These are phyloP conservation scores for Aphaenogaster rudis DNA, from an alignment of 1,140 invertebrate genomes.

Conservation along the genomic window DNA sequence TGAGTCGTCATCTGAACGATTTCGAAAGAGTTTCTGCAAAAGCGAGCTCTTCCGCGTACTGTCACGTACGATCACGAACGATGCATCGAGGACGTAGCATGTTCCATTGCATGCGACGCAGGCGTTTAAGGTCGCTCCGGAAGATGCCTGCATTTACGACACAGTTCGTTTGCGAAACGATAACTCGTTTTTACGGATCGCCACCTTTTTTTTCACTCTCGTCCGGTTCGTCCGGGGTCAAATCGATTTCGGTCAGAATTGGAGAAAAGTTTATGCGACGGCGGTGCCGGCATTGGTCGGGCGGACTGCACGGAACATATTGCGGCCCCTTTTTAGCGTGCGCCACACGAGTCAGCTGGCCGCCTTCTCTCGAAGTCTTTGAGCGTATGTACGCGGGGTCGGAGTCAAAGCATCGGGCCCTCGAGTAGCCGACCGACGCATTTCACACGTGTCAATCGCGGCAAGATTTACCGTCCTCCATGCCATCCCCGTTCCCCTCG, in stretches of 20 bases:
- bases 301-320: slow-evolving; percentile 64
- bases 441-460: slow-evolving; percentile 82
- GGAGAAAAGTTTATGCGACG: slow-evolving; percentile 79
- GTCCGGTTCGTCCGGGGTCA: slow-evolving; percentile 75
- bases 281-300: slow-evolving; percentile 22
- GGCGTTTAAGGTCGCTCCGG: neutral
- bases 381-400: slow-evolving; percentile 34
- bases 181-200: slow-evolving; percentile 52
- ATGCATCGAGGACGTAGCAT: neutral
- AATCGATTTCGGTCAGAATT: slow-evolving; percentile 82
- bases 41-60: slow-evolving; percentile 19
- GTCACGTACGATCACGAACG: neutral
- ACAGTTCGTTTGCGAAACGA: slow-evolving; percentile 27
- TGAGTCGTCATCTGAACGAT: neutral
- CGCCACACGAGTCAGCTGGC: slow-evolving; percentile 20
- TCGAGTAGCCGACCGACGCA: slow-evolving; percentile 73
- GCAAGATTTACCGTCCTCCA: slow-evolving; percentile 77
- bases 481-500: slow-evolving; percentile 37
- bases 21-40: slow-evolving; percentile 28
- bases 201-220: slow-evolving; percentile 49
- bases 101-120: neutral
- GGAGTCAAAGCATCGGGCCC: slow-evolving; percentile 55
- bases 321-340: slow-evolving; percentile 49
- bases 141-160: slow-evolving; percentile 28
- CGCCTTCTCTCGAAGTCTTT: slow-evolving; percentile 24